phyloP scores from a whole-genome alignment of 2,888 invertebrate species.

The Orthonevra nobilis region DNA sequence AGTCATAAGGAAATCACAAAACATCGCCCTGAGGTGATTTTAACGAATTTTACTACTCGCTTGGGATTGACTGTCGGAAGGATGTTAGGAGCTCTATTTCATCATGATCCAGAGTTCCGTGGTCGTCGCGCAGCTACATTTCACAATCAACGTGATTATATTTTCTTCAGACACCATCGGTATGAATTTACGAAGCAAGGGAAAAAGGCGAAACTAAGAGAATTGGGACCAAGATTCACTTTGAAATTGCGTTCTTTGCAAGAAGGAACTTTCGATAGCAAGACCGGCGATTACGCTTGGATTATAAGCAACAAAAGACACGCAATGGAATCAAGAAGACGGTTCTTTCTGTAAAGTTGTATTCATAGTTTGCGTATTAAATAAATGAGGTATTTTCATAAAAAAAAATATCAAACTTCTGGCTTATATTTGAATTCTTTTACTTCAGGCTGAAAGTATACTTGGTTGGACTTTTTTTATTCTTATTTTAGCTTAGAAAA shows the following conservation, averaged over 20 bases:
- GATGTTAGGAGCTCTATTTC: constrained; percentile 96
- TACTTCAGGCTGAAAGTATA: too few species aligned
- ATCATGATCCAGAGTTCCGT: constrained; percentile 96
- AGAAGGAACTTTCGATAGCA: constrained; percentile 98
- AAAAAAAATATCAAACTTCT: too few species aligned
- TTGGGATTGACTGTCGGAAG: constrained; percentile 94
- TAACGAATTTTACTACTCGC: constrained; percentile 97
- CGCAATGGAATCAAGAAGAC: constrained; percentile 95
- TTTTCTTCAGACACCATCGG: constrained; percentile 99
- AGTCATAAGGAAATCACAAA: constrained; percentile 90
- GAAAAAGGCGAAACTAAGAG: constrained; percentile 88
- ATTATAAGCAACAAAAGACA: constrained; percentile 94
- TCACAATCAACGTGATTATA: constrained; percentile 99
- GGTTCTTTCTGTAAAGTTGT: constrained; percentile 91
- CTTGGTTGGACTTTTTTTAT: too few species aligned
- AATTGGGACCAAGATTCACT: constrained; percentile 98
- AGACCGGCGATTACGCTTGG: constrained; percentile 98
- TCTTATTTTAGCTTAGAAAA: too few species aligned
- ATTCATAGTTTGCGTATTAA: too few species aligned
- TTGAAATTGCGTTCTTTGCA: constrained; percentile 94
- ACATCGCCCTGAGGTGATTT: constrained; percentile 96
- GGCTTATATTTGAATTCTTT: too few species aligned
- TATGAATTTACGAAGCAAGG: constrained; percentile 94
- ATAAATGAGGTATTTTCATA: too few species aligned
- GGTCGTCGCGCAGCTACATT: constrained; percentile 97